Base-by-base conservation (phyloP, 2,888 invertebrate species). In the Lampropteryx suffumata region DNA sequence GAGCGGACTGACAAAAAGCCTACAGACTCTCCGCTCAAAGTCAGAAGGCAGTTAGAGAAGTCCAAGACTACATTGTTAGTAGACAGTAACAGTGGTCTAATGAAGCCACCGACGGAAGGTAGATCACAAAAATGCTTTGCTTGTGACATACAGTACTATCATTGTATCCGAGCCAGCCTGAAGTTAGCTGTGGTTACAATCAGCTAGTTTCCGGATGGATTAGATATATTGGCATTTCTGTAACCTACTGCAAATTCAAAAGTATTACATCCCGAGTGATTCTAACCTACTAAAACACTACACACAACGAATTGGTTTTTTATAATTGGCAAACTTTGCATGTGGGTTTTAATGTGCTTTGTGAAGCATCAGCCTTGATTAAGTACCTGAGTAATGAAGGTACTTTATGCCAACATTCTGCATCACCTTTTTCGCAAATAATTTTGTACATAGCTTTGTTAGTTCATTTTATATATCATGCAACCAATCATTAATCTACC, bases 51-150 rank as follows among this genome's bases (percentile, higher is more conserved):
- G 48, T 74, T 89, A 71, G 88, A 87, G 82, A 90, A 89, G 79
- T 82, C 90, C 67, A 89, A 89, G 87, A 89, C 90, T 50, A 88
- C 89, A 73, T 84, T 89, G 74, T 84, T 88, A 59, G 80, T 84
- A 65, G 88, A 88, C 70, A 84, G 78, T 86, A 86, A 85, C 80
- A 75, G 80, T 85, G 88, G 86, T 81, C 84, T 82, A 78, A 81
- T 80, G 70, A 89, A 90, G 84, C 74, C 86, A 59, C 69, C 81
- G 53, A 79, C 72, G 53, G 89, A 90, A 90, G 90, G 90, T 90
- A 90, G 88, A 82, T 59, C 65, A 67, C 64, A 67, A 61, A 69
- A 71, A 71, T 72, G 85, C 84, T 87, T 88, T 71, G 89, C 88
- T 85, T 88, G 54, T 87, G 84, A 84, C 21, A 30, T 29, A 11